A percentile compares a stretch with the other conserved stretches of the same genome.
Conservation (phyloP, 2,888 invertebrate species). For the Habroteleia sp. region DNA sequence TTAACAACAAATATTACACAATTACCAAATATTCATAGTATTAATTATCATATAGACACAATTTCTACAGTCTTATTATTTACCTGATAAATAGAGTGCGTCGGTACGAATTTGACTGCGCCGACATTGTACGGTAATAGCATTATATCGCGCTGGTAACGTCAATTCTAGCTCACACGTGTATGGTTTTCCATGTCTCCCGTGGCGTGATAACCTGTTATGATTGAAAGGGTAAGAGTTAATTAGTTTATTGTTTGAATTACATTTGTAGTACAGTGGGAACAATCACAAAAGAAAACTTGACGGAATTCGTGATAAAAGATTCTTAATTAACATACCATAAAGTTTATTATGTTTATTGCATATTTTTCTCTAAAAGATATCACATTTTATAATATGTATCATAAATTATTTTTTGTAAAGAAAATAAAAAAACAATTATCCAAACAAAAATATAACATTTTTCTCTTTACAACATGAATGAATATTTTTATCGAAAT, state of each 20-base stretch:
- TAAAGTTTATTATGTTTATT: too few species aligned
- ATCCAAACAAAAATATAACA: too few species aligned
- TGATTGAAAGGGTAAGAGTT: slow-evolving; percentile 46
- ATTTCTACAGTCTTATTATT: slow-evolving; percentile 34
- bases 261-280: slow-evolving; percentile 11
- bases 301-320: slow-evolving; percentile 10
- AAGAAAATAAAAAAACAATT: too few species aligned
- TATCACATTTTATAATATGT: too few species aligned
- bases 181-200: slow-evolving; percentile 32
- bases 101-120: slow-evolving; percentile 37
- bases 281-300: slow-evolving; percentile 21
- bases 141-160: slow-evolving; percentile 17
- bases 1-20: too few species aligned
- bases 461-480: too few species aligned
- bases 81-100: slow-evolving; percentile 31
- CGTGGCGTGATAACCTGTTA: slow-evolving; percentile 38
- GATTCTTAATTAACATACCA: slow-evolving; percentile 11
- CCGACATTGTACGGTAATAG: slow-evolving; percentile 24
- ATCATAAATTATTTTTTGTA: too few species aligned
- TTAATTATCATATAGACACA: slow-evolving; percentile 15
- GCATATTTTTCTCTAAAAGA: too few species aligned
- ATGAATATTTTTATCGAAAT: too few species aligned
- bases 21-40: slow-evolving; percentile 3
- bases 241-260: slow-evolving; percentile 48
- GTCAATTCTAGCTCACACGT: slow-evolving; percentile 35